Base-by-base conservation (phyloP, 2,888 invertebrate genomes). In the Drosophila buzzatii region DNA sequence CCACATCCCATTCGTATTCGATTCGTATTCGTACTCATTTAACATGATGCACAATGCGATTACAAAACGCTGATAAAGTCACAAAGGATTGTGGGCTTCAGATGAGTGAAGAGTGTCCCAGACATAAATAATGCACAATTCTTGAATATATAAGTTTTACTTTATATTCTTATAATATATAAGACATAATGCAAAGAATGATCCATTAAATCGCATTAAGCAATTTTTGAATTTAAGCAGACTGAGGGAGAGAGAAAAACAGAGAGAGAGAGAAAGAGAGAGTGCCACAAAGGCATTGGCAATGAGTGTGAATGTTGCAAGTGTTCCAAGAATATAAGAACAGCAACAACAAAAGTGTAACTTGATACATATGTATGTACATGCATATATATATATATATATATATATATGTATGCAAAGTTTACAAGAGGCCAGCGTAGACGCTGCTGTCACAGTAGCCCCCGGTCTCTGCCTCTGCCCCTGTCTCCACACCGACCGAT, bases 371-470 rank as follows among this genome's bases (percentile, higher is more conserved):
- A 27, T 27, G 27, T 27, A 85, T 77, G 83, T 71, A n/a, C n/a
- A n/a, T n/a, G n/a, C n/a, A n/a, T n/a, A n/a, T n/a, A n/a, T n/a
- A 85, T 85, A 85, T 73, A 81, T 71, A 27, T 27, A 6, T 27
- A 85, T 77, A 81, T 71, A 81, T 23, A 4, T 23, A 23, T 23
- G 23, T 23, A 23, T 23, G 23, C 4, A 81, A 81, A 85, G 88
- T 88, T 85, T 81, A 88, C 71, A 73, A 85, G 85, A 85, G 85
- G 83, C 83, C 81, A 85, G 70, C 16, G 58, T 67, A 62, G 66
- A 31, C 49, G 39, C 42, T 18, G 18, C 12, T 16, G 35, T 58
- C n/a, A 8, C 12, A 10, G 8, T 51, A 23, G 3, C 16, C 18
- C 5, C 14, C 27, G 27, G 27, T 4, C 31, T 33, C 18, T 8